phyloP scores from a whole-genome alignment of 2,113 vertebrate species.

The Hydrolagus affinis region DNA sequence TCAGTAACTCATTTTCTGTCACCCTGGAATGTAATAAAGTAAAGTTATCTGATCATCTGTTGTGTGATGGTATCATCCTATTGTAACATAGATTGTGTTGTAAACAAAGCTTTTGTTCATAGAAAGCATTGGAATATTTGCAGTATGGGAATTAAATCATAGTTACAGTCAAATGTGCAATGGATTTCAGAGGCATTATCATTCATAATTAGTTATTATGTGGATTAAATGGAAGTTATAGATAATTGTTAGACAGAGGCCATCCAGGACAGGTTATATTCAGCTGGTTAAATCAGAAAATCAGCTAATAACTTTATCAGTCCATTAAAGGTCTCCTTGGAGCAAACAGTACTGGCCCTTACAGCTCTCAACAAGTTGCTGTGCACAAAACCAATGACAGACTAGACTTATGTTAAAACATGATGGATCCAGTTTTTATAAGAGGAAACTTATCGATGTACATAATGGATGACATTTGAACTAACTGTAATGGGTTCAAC shows the following conservation, averaged over 20 bases:
- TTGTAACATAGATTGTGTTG: slow-evolving; percentile 24
- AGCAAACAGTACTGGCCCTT: not conserved
- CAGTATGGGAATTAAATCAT: too few species aligned
- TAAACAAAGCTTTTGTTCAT: not conserved
- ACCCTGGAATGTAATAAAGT: not conserved
- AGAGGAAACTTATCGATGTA: not conserved
- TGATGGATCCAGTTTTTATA: slow-evolving; percentile 26
- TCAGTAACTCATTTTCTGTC: not conserved
- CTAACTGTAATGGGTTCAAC: not conserved
- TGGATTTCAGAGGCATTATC: not conserved
- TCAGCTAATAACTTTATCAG: not conserved
- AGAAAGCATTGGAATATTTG: not conserved
- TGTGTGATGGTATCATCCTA: slow-evolving; percentile 25
- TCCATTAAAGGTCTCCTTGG: not conserved
- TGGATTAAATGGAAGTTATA: not conserved
- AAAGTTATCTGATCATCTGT: slow-evolving; percentile 22
- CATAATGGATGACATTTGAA: not conserved
- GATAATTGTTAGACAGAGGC: not conserved
- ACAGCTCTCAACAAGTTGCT: slow-evolving; percentile 3
- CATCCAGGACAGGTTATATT: not conserved
- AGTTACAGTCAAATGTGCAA: too few species aligned
- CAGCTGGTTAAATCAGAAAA: not conserved
- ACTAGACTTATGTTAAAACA: not conserved
- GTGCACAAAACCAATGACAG: not conserved
- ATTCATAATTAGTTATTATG: not conserved